phyloP scores from a whole-genome alignment of 1,140 invertebrate genomes.

The Euschistus heros region DNA sequence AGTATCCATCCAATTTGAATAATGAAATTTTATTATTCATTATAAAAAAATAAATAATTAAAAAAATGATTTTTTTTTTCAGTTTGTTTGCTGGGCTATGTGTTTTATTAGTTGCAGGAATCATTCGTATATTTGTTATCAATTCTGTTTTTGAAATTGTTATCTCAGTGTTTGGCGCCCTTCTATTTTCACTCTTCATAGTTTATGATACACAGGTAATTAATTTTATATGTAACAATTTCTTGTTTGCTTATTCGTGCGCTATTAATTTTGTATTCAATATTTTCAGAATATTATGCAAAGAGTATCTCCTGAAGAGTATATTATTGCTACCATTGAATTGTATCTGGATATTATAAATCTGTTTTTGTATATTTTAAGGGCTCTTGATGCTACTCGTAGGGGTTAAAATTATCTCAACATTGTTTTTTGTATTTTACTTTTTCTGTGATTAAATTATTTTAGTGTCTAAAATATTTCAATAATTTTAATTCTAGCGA shows the following conservation, averaged over 20 bases:
- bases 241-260: background rate
- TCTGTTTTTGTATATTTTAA: conserved; percentile 71
- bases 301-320: conserved; percentile 61
- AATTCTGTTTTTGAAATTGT: conserved; percentile 53
- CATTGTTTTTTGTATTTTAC: background rate
- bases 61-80: conserved; percentile 33
- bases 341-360: conserved; percentile 81
- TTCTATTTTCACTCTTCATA: conserved; percentile 61
- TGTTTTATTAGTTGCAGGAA: conserved; percentile 56
- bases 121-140: conserved; percentile 62
- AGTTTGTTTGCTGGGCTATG: conserved; percentile 59
- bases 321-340: conserved; percentile 67
- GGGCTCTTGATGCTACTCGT: conserved; percentile 41
- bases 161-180: conserved; percentile 57
- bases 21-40: too few relatives aligned
- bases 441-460: too few relatives aligned
- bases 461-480: too few relatives aligned
- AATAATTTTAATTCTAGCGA: too few relatives aligned
- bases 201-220: conserved; percentile 47
- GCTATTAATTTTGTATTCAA: background rate
- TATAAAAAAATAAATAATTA: too few relatives aligned
- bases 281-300: conserved; percentile 51
- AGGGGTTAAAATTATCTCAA: conserved; percentile 6
- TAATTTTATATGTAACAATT: conserved; percentile 8
- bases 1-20: too few relatives aligned